Conservation (phyloP, 2,888 invertebrate genomes). For the Agrochola circellaris region DNA sequence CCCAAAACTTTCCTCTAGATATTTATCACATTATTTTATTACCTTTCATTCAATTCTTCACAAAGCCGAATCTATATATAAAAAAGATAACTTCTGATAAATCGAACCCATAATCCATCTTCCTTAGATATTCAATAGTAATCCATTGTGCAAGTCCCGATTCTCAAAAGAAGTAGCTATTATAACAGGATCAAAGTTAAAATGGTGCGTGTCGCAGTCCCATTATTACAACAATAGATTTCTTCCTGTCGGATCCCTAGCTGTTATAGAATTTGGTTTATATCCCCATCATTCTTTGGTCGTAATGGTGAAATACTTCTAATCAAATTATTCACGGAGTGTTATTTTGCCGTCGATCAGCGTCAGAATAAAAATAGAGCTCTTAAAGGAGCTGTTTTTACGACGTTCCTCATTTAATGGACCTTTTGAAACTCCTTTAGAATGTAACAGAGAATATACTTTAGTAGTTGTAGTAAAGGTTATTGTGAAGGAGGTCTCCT, state of each 20-base stretch:
- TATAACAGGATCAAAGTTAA: slow-evolving; percentile 48
- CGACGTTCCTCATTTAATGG: neutral
- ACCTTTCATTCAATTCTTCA: neutral
- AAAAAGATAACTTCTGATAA: slow-evolving; percentile 1
- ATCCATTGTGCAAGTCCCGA: slow-evolving; percentile 23
- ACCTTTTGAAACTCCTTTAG: slow-evolving; percentile 3
- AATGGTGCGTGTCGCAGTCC: slow-evolving; percentile 56
- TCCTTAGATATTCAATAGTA: slow-evolving; percentile 1
- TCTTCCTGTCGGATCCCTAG: slow-evolving; percentile 47
- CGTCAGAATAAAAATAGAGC: slow-evolving; percentile 23
- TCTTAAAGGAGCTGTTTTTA: slow-evolving; percentile 21
- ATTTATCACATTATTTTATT: neutral
- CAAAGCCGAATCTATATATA: neutral
- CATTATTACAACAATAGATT: slow-evolving; percentile 54
- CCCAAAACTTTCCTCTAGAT: neutral
- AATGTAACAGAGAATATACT: slow-evolving; percentile 2
- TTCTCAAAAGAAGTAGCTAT: slow-evolving; percentile 24
- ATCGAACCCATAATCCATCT: slow-evolving; percentile 26
- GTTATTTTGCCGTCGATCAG: slow-evolving; percentile 38
- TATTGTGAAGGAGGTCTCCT: neutral
- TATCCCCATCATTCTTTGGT: slow-evolving; percentile 53
- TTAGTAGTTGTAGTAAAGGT: neutral
- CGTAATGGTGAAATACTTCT: slow-evolving; percentile 46
- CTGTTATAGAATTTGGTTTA: slow-evolving; percentile 58
- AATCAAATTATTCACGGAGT: slow-evolving; percentile 56